Evolutionary conservation across 2,888 invertebrate genomes (phyloP).

Genomic region (Acleris cristana): DNA sequence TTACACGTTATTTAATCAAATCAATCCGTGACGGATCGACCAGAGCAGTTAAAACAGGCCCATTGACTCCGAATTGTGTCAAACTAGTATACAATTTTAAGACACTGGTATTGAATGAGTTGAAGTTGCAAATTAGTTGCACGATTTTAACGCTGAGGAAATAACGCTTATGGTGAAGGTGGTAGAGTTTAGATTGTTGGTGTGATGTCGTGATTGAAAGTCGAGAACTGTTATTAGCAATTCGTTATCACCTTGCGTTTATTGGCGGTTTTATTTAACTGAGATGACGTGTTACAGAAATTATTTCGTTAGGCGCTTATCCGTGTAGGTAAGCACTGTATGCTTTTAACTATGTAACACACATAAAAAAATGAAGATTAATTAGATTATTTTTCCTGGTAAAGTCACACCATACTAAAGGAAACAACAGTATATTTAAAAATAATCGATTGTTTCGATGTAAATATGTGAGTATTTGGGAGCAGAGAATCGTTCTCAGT

Average conservation of each 20-base stretch:
- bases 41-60: conserved; percentile 27
- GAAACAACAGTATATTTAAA: too few species aligned
- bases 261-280: conserved; percentile 29
- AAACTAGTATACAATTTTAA: too few species aligned
- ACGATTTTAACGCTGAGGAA: conserved; percentile 1
- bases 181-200: conserved; percentile 4
- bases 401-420: too few species aligned
- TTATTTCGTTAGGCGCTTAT: too few species aligned
- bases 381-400: too few species aligned
- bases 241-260: conserved; percentile 46
- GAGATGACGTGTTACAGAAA: conserved; percentile 1
- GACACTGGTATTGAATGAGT: neutral
- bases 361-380: too few species aligned
- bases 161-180: neutral
- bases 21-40: conserved; percentile 52
- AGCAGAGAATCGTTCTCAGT: too few species aligned
- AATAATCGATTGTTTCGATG: too few species aligned
- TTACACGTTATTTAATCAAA: conserved; percentile 44
- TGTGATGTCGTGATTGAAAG: conserved; percentile 45
- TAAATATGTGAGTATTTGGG: too few species aligned
- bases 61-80: too few species aligned
- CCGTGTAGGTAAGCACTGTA: too few species aligned
- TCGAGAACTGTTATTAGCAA: conserved; percentile 42
- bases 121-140: conserved; percentile 41
- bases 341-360: too few species aligned